Percentiles rank a stretch among this genome's conserved stretches.
These are phyloP conservation scores for Dipus sagitta DNA, from an alignment of 2,797 vertebrate species.

Conservation along the genomic window DNA sequence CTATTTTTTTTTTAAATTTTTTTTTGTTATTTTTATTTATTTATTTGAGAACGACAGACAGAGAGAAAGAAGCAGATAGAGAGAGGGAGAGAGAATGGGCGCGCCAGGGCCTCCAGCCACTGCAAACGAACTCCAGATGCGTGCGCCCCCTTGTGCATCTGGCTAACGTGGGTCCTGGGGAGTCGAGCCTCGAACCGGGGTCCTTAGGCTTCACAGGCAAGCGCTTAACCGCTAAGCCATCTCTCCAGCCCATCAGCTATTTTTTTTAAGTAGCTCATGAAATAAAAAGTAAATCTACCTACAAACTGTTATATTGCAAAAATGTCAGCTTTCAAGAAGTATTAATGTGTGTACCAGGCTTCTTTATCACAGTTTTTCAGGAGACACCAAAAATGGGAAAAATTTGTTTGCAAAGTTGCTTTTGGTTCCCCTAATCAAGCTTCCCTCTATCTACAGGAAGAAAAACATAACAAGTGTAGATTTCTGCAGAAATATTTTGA, in stretches of 20 bases:
- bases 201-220: no score
- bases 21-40: no score
- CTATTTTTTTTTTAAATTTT: no score
- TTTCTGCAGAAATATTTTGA: constrained; percentile 20
- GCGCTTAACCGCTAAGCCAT: no score
- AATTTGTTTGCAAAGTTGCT: background rate
- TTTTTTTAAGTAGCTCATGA: background rate
- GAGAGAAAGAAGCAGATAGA: no score
- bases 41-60: no score
- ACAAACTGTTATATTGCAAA: constrained; percentile 47
- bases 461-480: background rate
- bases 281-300: constrained; percentile 32
- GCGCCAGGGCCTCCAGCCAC: no score
- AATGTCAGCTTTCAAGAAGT: constrained; percentile 3
- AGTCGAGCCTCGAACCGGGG: no score
- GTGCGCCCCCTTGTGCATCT: no score
- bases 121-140: no score
- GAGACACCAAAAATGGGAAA: constrained; percentile 46
- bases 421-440: background rate
- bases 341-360: background rate
- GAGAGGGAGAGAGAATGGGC: no score
- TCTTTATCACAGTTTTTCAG: constrained; percentile 19
- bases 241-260: background rate
- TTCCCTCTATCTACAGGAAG: background rate
- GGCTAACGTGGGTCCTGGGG: no score